Percentiles rank a stretch among this genome's conserved stretches.
Conservation (phyloP, 2,797 vertebrate species). For the Pseudochaenichthys georgianus region DNA sequence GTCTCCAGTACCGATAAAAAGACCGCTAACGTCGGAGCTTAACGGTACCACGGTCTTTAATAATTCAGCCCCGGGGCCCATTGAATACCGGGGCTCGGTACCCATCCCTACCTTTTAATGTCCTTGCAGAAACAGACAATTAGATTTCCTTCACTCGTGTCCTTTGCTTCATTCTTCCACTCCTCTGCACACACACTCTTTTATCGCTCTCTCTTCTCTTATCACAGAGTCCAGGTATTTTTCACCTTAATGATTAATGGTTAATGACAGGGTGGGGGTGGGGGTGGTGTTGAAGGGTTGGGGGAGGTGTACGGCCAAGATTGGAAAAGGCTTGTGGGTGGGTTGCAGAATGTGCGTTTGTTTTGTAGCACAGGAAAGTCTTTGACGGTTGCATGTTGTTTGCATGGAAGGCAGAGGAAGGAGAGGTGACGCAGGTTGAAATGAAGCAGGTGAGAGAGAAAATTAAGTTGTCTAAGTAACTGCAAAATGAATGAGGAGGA, state of each 20-base stretch:
- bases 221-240: conserved; percentile 71
- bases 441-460: conserved; percentile 2
- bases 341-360: conserved; percentile 14
- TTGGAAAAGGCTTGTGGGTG: conserved; percentile 18
- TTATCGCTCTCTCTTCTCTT: conserved; percentile 50
- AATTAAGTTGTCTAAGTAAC: conserved; percentile 28
- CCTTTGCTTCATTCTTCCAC: conserved; percentile 46
- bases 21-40: too few species aligned
- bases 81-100: too few species aligned
- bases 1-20: too few species aligned
- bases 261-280: conserved; percentile 55
- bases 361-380: conserved; percentile 33
- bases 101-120: conserved; percentile 16
- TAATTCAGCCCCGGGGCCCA: too few species aligned
- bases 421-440: conserved; percentile 29
- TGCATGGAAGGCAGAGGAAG: conserved; percentile 13
- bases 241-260: conserved; percentile 62
- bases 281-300: conserved; percentile 9
- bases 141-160: conserved; percentile 73
- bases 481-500: conserved; percentile 38
- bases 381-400: conserved; percentile 37
- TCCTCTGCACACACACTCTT: conserved; percentile 18
- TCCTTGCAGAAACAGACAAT: conserved; percentile 85
- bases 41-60: too few species aligned
- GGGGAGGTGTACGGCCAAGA: conserved; percentile 34